Percentiles rank a stretch among this genome's conserved stretches.
These are phyloP conservation scores for Gyps fulvus DNA, from an alignment of 2,113 vertebrate species.

Conservation along the genomic window DNA sequence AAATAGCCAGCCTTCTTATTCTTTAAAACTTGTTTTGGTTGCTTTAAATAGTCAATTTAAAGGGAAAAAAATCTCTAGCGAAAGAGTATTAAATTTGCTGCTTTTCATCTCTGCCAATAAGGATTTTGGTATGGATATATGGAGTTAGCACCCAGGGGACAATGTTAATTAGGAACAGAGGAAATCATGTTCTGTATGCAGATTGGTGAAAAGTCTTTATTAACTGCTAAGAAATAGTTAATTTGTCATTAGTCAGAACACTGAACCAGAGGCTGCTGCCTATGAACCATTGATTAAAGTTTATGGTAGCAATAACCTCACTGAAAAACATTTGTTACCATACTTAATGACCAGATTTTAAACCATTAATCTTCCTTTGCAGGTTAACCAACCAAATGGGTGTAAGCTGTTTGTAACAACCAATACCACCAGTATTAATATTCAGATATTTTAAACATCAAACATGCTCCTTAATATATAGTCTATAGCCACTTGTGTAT, in stretches of 20 bases:
- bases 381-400: slow-evolving; percentile 65
- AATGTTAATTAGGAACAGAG: slow-evolving; percentile 20
- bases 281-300: slow-evolving; percentile 68
- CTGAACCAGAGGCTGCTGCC: slow-evolving; percentile 53
- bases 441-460: slow-evolving; percentile 52
- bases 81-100: background rate
- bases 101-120: slow-evolving; percentile 3
- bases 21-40: background rate
- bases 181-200: slow-evolving; percentile 59
- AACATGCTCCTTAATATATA: slow-evolving; percentile 40
- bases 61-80: background rate
- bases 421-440: slow-evolving; percentile 52
- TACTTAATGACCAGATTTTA: slow-evolving; percentile 72
- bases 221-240: slow-evolving; percentile 76
- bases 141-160: background rate
- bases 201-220: slow-evolving; percentile 71
- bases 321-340: slow-evolving; percentile 70
- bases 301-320: slow-evolving; percentile 71
- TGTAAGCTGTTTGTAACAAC: slow-evolving; percentile 67
- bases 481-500: slow-evolving; percentile 29
- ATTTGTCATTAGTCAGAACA: slow-evolving; percentile 71
- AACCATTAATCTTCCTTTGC: slow-evolving; percentile 66
- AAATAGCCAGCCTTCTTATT: background rate
- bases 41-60: background rate
- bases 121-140: background rate